Evolutionary conservation across 2,888 invertebrate species (phyloP), one percentile per base, ranked within the genome.

Genomic region (Hypolimnas misippus): DNA sequence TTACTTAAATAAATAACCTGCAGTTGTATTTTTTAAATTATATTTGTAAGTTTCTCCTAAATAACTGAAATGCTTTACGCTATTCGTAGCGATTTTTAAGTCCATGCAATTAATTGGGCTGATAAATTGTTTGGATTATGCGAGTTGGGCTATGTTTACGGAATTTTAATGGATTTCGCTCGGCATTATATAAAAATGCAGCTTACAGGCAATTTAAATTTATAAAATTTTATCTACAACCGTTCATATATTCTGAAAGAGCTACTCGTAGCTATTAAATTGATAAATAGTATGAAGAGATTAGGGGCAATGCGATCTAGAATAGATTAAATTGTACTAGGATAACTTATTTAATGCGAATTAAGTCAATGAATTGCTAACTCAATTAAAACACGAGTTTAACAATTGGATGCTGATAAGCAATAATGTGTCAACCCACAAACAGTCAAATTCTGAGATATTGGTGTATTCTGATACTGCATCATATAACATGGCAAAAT

Each of bases 91-190:
- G 5, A 57, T 50, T 57, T 51, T 57, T 57, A 40, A 51, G 31
- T 19, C 50, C 40, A 38, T 16, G 35, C 51, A 50, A 57, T 57
- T 50, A 57, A 51, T 57, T 51, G 51, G 29, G n/a, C 40, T 57
- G 38, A 57, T 57, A 57, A 50, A 57, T 50, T 57, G 40, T 57
- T 57, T 51, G 57, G 50, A 51, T 57, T 57, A 57, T 57, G 40
- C 50, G 40, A 57, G 31, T 50, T 31, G 51, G 50, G 35, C 29
- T 16, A 19, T 57, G 14, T 33, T 29, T n/a, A 19, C 40, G 17
- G 14, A 42, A 57, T 57, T 57, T 57, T 51, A 50, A 51, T 40
- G 50, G 49, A 50, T 51, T 57, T 57, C 17, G 40, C 40, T 19
- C 17, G 8, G 17, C 35, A 17, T 46, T 21, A 17, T 57, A 40